Evolutionary conservation across 2,888 invertebrate genomes (phyloP), one percentile per base, ranked within the genome.

Genomic region (Odontomyia ornata): DNA sequence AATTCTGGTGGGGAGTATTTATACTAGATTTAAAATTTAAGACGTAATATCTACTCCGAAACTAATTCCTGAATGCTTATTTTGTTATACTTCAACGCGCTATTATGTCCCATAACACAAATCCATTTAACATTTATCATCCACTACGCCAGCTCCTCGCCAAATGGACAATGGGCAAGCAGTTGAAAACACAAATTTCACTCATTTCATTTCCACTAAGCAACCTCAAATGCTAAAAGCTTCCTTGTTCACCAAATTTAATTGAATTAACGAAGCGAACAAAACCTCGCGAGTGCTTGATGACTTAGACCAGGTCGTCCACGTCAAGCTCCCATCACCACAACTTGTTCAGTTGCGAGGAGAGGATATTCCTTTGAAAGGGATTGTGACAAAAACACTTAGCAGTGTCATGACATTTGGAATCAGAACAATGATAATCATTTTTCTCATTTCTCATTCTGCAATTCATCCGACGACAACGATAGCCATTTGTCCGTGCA

Each of bases 341-440:
- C 15, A 52, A 18, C 52, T 18, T 18, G 52, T 13, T 52, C 52
- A 18, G 15, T 52, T 18, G 18, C 15, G 15, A 13, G 18, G 13
- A 4, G 18, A 52, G 52, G 52, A 64, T 11, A 64, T 36, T 46
- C 46, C 67, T 67, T 67, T 11, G 4, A n/a, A 3, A 30, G 11
- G 43, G 21, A 18, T 46, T n/a, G 15, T 15, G 28, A 67, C 28
- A 67, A 43, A 46, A 5, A 43, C 43, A 18, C 46, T 36, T 27
- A 18, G 25, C 21, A 3, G 36, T 46, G 67, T 23, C 64, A 64
- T n/a, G 64, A 43, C 23, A 46, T 67, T 43, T 18, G 4, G 11
- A 67, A 67, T 23, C 15, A 46, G 43, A 43, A 67, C 46, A 43
- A 67, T 67, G 67, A 67, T 46, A 43, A 46, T 46, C 21, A 67